Evolutionary conservation across 2,888 invertebrate genomes (phyloP), one percentile per base, ranked within the genome.

Genomic region (Creontiades dilutus): DNA sequence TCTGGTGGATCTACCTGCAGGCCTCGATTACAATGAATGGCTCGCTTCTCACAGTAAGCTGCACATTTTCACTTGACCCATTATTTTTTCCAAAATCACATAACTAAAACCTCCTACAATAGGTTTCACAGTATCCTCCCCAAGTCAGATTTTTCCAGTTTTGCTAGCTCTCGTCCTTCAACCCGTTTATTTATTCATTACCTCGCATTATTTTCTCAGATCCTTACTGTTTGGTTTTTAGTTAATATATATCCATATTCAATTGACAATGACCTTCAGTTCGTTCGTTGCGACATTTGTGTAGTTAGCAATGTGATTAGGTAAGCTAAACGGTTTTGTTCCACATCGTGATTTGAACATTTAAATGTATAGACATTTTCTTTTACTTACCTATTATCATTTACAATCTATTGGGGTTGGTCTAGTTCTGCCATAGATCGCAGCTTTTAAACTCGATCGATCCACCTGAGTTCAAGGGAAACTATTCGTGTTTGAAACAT

Each of bases 11-110:
- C 95, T 99, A 94, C 99, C 99, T 92, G 96, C 96, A 92, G 98
- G 98, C 92, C 96, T 99, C 94, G 99, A 99, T 94, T 97, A 97
- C 94, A 98, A 99, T 94, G 99, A 99, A 95, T 99, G 99, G 99
- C 96, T 99, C 93, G 99, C 99, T 92, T 99, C 98, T 92, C 99
- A 99, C 94, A 98, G 98, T 98, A 94, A 95, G 96, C 94, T 91
- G 5, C 78, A 23, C n/a, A 23, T 68, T 68, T 68, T 14, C 16
- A 57, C 11, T 68, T 68, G 52, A 52, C 13, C 16, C 13, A 52
- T 5, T 52, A 52, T 52, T 2, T 13, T 52, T 52, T 52, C 3
- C 11, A 13, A 68, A 68, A 7, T n/a, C n/a, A n/a, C n/a, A n/a
- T 5, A 68, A 68, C 7, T 4, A 23, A 68, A 23, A 68, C 68